phyloP scores from a whole-genome alignment of 2,888 invertebrate species.

The Drosophila prostipennis region DNA sequence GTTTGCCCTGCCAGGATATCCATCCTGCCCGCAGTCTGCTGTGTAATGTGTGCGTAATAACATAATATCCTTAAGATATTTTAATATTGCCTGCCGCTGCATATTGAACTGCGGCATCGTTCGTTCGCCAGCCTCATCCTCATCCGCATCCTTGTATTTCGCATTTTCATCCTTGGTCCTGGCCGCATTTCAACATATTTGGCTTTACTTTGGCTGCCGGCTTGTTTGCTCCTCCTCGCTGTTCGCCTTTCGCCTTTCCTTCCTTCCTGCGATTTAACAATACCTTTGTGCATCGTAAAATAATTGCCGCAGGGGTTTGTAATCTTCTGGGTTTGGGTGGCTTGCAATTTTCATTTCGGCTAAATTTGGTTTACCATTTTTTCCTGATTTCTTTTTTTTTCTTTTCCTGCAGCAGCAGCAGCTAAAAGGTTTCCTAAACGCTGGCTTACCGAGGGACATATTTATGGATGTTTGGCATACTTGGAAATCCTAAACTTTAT shows the following conservation, averaged over 20 bases:
- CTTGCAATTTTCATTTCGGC: slow-evolving; percentile 63
- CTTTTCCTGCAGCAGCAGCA: too few relatives aligned
- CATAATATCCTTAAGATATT: slow-evolving; percentile 83
- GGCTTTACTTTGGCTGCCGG: slow-evolving; percentile 67
- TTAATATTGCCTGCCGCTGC: slow-evolving; percentile 73
- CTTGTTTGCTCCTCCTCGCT: slow-evolving; percentile 51
- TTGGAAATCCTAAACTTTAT: slow-evolving; percentile 4
- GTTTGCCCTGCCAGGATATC: slow-evolving; percentile 36
- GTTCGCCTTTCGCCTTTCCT: slow-evolving; percentile 31
- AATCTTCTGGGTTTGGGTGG: slow-evolving; percentile 65
- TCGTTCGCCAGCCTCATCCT: slow-evolving; percentile 12
- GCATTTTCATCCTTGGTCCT: slow-evolving; percentile 42
- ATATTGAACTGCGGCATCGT: slow-evolving; percentile 77
- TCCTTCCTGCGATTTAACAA: slow-evolving; percentile 72
- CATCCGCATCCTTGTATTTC: neutral
- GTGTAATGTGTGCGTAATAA: slow-evolving; percentile 79
- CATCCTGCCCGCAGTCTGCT: slow-evolving; percentile 33
- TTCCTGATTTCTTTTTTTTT: neutral
- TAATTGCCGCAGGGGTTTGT: slow-evolving; percentile 78
- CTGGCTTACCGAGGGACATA: slow-evolving; percentile 25
- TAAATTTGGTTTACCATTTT: slow-evolving; percentile 18
- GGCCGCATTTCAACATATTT: slow-evolving; percentile 78
- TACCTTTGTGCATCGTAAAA: slow-evolving; percentile 84
- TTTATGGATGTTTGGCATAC: slow-evolving; percentile 38
- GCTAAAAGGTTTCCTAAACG: slow-evolving; percentile 30